These are phyloP conservation scores for Smittia sp. DNA, from an alignment of 2,888 invertebrate genomes.

Conservation along the genomic window DNA sequence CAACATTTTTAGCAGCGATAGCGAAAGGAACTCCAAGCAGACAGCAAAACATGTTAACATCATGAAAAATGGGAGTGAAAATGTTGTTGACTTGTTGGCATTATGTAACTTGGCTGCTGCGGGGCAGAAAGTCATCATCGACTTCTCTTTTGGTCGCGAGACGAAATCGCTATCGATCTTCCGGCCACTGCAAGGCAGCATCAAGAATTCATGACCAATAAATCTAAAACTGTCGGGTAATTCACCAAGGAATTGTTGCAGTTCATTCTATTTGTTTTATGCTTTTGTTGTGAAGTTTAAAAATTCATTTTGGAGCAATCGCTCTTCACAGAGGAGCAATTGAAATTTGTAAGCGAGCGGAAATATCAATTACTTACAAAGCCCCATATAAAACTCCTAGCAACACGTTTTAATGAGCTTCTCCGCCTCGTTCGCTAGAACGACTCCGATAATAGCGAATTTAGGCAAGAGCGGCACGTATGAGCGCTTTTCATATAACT, in stretches of 20 bases:
- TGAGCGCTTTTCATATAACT: not conserved
- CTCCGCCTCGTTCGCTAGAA: not conserved
- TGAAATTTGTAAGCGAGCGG: not conserved
- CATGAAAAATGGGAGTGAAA: conserved; percentile 12
- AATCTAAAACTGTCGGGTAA: too few species aligned
- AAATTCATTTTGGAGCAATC: too few species aligned
- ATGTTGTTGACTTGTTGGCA: conserved; percentile 3
- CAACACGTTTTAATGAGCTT: not conserved
- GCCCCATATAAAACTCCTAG: too few species aligned
- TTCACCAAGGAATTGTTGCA: too few species aligned
- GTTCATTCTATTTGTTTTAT: too few species aligned
- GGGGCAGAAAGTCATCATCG: not conserved
- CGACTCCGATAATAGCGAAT: not conserved
- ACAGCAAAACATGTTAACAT: conserved; percentile 15
- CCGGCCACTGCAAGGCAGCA: too few species aligned
- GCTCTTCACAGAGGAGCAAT: too few species aligned
- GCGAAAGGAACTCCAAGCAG: not conserved
- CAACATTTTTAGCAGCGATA: not conserved
- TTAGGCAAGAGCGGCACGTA: too few species aligned
- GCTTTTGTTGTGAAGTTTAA: too few species aligned
- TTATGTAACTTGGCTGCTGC: not conserved
- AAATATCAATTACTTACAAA: not conserved
- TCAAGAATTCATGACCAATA: too few species aligned
- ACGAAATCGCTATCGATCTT: too few species aligned
- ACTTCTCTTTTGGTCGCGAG: too few species aligned